Base-by-base conservation (phyloP, 1,140 invertebrate genomes). In the Calycopis cecrops region DNA sequence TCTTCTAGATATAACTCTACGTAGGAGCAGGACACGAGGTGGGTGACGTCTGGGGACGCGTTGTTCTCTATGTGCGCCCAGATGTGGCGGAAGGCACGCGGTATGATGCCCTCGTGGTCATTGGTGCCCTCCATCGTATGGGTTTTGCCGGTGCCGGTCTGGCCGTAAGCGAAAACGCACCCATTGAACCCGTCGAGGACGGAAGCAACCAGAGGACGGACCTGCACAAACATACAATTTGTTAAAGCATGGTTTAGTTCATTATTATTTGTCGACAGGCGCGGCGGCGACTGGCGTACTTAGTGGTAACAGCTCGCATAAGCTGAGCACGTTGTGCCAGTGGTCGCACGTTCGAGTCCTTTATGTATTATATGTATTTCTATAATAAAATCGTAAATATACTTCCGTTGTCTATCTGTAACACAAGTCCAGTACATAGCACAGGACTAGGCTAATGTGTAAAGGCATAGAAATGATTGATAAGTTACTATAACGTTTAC, bases 111-210 rank as follows among this genome's bases (percentile, higher is more conserved):
- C 74, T 93, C 90, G 49, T 92, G 77, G 6, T 93, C 91, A n/a
- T 91, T 79, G 3, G 72, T 72, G 59, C 97, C 97, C 89, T 98
- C 96, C 97, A 99, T 98, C 0, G 97, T 98, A 77, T 94, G 97
- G 0, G 96, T 98, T 85, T 98, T 98, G 11, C 96, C 96, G 0
- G 96, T 97, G 51, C 96, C 96, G 0, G 97, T 98, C 85, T 98
- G 97, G 0, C 97, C 97, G 83, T 99, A 99, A 0, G 97, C 97
- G 88, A 99, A 98, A 55, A 99, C 97, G 60, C 97, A 99, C 11
- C 97, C 97, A 85, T 99, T 99, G 85, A 98, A 99, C 6, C 97
- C 97, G 71, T 94, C 95, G 17, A 99, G 89, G 1, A 99, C 98
- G 9, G 96, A 98, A 59, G 97, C 93, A n/a, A 99, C 97, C 59